These are phyloP conservation scores for Drymonia ruficornis DNA, from an alignment of 2,888 invertebrate genomes.

Conservation along the genomic window DNA sequence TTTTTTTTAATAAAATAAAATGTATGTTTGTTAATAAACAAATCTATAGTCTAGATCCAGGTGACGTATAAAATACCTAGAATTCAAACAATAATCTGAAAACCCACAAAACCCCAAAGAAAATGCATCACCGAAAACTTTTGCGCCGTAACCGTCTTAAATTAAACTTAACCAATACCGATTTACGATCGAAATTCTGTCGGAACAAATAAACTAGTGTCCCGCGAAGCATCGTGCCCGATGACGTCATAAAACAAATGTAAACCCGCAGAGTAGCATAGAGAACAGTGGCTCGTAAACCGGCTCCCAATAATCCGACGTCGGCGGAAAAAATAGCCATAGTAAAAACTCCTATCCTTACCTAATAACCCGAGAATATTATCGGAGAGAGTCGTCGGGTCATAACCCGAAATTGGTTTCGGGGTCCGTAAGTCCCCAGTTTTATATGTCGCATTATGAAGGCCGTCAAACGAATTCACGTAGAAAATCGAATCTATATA, in stretches of 20 bases:
- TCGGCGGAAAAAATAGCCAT: conserved; percentile 84
- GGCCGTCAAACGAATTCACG: conserved; percentile 86
- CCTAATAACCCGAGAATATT: conserved; percentile 85
- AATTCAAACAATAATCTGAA: background rate
- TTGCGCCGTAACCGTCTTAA: conserved; percentile 7
- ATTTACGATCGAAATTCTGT: conserved; percentile 33
- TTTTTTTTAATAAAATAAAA: too few species aligned
- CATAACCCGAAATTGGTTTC: conserved; percentile 86
- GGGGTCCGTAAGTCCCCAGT: conserved; percentile 85
- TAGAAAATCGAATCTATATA: conserved; percentile 86
- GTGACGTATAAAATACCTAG: too few species aligned
- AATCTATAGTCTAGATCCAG: too few species aligned
- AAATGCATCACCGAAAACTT: conserved; percentile 1
- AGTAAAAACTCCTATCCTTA: conserved; percentile 85
- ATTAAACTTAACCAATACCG: conserved; percentile 33
- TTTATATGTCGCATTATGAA: conserved; percentile 86
- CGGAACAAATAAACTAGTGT: conserved; percentile 43
- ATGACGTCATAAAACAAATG: conserved; percentile 76
- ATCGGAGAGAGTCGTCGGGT: conserved; percentile 85
- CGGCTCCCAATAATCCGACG: conserved; percentile 78
- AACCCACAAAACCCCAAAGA: background rate
- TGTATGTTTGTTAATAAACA: too few species aligned
- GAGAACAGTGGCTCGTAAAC: conserved; percentile 73
- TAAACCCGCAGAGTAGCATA: conserved; percentile 57
- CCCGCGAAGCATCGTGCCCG: conserved; percentile 43